A percentile compares a stretch with the other conserved stretches of the same genome.
These are phyloP conservation scores for Hyphantria cunea DNA, from an alignment of 1,140 invertebrate species.

Conservation along the genomic window DNA sequence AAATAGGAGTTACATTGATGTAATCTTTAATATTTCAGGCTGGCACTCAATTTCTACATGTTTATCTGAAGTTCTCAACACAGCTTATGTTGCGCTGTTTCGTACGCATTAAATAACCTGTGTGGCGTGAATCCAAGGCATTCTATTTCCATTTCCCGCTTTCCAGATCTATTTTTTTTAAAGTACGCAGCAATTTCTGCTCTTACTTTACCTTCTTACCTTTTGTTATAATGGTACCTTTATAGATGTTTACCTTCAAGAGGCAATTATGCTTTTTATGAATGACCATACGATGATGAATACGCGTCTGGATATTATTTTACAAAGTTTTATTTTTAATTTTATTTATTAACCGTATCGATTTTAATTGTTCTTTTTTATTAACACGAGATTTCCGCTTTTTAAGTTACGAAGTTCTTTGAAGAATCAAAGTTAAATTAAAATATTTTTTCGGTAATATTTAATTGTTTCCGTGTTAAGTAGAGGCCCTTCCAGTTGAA, in stretches of 20 bases:
- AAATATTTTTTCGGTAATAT: no score
- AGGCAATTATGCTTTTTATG: slow-evolving; percentile 15
- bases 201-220: slow-evolving; percentile 4
- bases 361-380: slow-evolving; percentile 24
- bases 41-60: not conserved
- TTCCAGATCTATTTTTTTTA: not conserved
- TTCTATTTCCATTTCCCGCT: slow-evolving; percentile 18
- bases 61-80: slow-evolving; percentile 10
- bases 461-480: no score
- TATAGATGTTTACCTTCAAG: slow-evolving; percentile 24
- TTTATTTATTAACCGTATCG: slow-evolving; percentile 18
- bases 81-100: slow-evolving; percentile 12
- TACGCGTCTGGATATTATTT: slow-evolving; percentile 2
- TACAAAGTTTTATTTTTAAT: slow-evolving; percentile 8
- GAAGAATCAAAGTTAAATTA: no score
- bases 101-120: slow-evolving; percentile 22
- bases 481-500: no score
- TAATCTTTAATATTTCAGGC: no score
- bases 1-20: no score
- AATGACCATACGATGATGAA: slow-evolving; percentile 5
- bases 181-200: not conserved
- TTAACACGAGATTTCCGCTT: slow-evolving; percentile 21
- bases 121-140: slow-evolving; percentile 23
- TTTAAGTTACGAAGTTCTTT: slow-evolving; percentile 1
- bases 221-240: slow-evolving; percentile 23